Percentiles rank a stretch among this genome's conserved stretches.
phyloP scores from a whole-genome alignment of 37 sponge, comb jelly and placozoan genomes.

The Ianthella basta region DNA sequence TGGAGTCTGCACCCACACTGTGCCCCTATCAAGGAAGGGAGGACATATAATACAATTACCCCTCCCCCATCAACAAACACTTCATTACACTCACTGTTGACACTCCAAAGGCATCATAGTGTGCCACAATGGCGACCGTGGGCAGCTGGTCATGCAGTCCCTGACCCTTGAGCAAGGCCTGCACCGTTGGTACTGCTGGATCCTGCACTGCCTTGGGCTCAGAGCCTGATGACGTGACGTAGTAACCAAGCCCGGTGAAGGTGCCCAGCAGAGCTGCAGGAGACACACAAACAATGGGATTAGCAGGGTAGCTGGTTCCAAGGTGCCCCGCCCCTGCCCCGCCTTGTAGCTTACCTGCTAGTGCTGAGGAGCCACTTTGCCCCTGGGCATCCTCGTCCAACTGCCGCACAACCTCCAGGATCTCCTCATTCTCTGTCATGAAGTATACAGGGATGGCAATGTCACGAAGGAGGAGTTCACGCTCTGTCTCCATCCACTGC shows the following conservation, averaged over 20 bases:
- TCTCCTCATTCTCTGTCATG: slow-evolving; percentile 49
- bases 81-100: slow-evolving; percentile 70
- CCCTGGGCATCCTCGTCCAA: slow-evolving; percentile 31
- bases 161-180: slow-evolving; percentile 83
- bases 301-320: too few relatives aligned
- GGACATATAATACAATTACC: neutral
- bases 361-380: slow-evolving; percentile 54
- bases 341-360: slow-evolving; percentile 40
- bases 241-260: slow-evolving; percentile 68
- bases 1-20: slow-evolving; percentile 75
- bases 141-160: slow-evolving; percentile 75
- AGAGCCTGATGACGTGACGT: slow-evolving; percentile 47
- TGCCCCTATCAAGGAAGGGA: too few relatives aligned
- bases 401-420: slow-evolving; percentile 42
- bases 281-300: neutral
- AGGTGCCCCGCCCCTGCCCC: too few relatives aligned
- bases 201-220: slow-evolving; percentile 65
- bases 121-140: slow-evolving; percentile 81
- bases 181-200: slow-evolving; percentile 39
- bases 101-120: slow-evolving; percentile 88
- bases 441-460: slow-evolving; percentile 84
- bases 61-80: too few relatives aligned
- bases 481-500: slow-evolving; percentile 78
- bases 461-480: slow-evolving; percentile 47
- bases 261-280: slow-evolving; percentile 53